Percentiles rank a stretch among this genome's conserved stretches.
Conservation (phyloP, 2,113 vertebrate genomes). For the Coptodon bakossiorum region DNA sequence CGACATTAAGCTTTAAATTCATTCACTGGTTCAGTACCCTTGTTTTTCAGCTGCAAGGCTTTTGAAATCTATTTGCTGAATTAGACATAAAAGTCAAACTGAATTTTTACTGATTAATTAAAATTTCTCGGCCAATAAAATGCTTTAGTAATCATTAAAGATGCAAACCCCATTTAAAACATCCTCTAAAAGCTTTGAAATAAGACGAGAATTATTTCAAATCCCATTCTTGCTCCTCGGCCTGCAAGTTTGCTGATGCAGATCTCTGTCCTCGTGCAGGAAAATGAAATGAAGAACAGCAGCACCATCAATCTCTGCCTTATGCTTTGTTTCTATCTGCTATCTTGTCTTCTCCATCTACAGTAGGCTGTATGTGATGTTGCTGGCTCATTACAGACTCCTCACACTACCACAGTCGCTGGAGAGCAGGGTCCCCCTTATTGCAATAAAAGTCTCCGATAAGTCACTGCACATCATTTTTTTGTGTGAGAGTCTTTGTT, state of each 20-base stretch:
- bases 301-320: conserved; percentile 55
- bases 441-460: conserved; percentile 26
- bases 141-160: conserved; percentile 27
- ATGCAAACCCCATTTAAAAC: conserved; percentile 6
- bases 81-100: conserved; percentile 15
- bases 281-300: conserved; percentile 36
- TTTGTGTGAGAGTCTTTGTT: conserved; percentile 40
- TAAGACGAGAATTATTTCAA: background rate
- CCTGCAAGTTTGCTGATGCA: background rate
- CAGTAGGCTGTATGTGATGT: conserved; percentile 1
- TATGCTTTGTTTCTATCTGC: conserved; percentile 22
- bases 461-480: conserved; percentile 22
- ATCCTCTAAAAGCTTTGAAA: conserved; percentile 5
- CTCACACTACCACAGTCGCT: conserved; percentile 3
- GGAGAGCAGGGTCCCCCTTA: background rate
- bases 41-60: background rate
- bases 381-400: conserved; percentile 54
- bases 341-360: conserved; percentile 13
- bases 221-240: background rate
- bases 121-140: conserved; percentile 22
- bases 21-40: background rate
- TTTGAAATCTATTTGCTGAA: conserved; percentile 24
- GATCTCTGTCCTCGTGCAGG: conserved; percentile 20
- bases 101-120: conserved; percentile 10
- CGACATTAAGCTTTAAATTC: background rate